Evolutionary conservation across 2,797 vertebrate genomes (phyloP), one percentile per base, ranked within the genome.

Genomic region (Hippoglossus hippoglossus): DNA sequence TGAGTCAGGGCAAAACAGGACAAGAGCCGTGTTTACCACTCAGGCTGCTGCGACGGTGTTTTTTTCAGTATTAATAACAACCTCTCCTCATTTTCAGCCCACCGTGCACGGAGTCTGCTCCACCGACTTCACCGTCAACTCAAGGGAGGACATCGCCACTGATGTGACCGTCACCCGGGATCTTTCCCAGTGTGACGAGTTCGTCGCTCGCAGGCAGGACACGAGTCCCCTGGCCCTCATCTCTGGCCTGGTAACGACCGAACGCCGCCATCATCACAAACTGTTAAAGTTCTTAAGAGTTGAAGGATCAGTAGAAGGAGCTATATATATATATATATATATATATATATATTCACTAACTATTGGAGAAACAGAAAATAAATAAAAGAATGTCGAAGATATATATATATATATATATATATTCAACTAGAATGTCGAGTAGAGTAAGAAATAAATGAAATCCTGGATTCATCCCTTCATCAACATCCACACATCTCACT

Each of bases 211-310:
- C 58, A 94, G 87, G 77, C 94, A 94, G 53, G 71, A 87, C 24
- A 94, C 94, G 77, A 99, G 96, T 75, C 98, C 97, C 0, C 78
- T 99, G 53, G 97, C 98, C 44, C 81, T 99, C 76, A 84, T 98
- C 79, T 94, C 94, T 67, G 96, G 96, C 90, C 85, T 96, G 90
- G 98, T 99, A 86, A 95, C 25, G 16, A 16, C 28, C 39, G 67
- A 5, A 25, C 19, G 9, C 53, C 51, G 25, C 44, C 25, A 28
- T 52, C 5, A 34, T 52, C 5, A 60, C 13, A 26, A 61, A 21
- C 53, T 67, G 10, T 25, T 22, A 12, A 15, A 59, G 34, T 4
- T 5, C 16, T 13, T 31, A 28, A 28, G 6, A 7, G 26, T 28
- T 28, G 26, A 28, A 28, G 28, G 12, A 10, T 55, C 9, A 11